A percentile compares a stretch with the other conserved stretches of the same genome.
phyloP scores from a whole-genome alignment of 2,888 invertebrate species.

The Trichogramma dendrolimi region DNA sequence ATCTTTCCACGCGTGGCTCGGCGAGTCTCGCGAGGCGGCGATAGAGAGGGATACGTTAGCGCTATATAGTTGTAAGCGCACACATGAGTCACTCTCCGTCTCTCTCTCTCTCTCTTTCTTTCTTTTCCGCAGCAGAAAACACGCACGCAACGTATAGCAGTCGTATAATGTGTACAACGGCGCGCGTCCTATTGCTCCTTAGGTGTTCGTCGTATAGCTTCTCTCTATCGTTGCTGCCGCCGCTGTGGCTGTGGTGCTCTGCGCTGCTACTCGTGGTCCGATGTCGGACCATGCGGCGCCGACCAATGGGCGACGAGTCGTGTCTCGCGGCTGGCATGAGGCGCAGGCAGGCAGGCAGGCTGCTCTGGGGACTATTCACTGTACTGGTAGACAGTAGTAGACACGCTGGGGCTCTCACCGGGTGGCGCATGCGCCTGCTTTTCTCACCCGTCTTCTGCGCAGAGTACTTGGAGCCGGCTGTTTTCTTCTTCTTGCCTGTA shows the following conservation, averaged over 20 bases:
- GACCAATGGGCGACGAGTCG: slow-evolving; percentile 59
- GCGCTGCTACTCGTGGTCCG: slow-evolving; percentile 59
- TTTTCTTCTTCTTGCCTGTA: too few relatives aligned
- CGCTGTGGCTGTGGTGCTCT: slow-evolving; percentile 29
- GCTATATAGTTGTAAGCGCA: neutral
- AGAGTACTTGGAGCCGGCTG: too few relatives aligned
- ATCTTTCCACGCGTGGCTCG: too few relatives aligned
- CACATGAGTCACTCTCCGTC: neutral
- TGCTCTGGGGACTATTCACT: too few relatives aligned
- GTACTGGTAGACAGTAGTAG: too few relatives aligned
- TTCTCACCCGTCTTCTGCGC: too few relatives aligned
- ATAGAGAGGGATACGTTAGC: neutral
- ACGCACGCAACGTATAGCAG: neutral
- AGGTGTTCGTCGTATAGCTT: neutral
- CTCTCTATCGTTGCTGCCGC: neutral
- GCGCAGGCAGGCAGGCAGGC: slow-evolving; percentile 9
- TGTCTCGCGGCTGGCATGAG: slow-evolving; percentile 38
- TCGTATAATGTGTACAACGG: too few relatives aligned
- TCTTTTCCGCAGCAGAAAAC: neutral
- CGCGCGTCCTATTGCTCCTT: too few relatives aligned
- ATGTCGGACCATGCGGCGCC: slow-evolving; percentile 71
- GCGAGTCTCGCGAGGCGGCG: slow-evolving; percentile 9
- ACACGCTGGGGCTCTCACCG: too few relatives aligned
- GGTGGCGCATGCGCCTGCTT: too few relatives aligned
- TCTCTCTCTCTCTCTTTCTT: neutral